phyloP scores from a whole-genome alignment of 53 echinoderm and acorn worm genomes.

The Holothuria leucospilota region DNA sequence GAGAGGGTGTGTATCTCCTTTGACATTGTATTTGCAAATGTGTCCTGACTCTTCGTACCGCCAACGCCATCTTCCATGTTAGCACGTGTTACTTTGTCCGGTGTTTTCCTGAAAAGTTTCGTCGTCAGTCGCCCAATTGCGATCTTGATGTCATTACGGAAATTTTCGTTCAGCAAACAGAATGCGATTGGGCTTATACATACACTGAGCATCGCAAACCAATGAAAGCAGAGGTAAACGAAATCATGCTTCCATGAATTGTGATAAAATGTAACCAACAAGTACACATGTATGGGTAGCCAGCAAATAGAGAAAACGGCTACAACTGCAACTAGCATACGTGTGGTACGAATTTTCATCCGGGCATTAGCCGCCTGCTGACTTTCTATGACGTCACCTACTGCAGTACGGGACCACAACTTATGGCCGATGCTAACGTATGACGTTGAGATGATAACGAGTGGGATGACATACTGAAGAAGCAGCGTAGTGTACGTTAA shows the following conservation, averaged over 20 bases:
- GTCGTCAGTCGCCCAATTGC: slow-evolving; percentile 13
- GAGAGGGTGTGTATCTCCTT: slow-evolving; percentile 49
- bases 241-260: slow-evolving; percentile 60
- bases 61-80: slow-evolving; percentile 31
- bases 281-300: slow-evolving; percentile 84
- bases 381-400: slow-evolving; percentile 78
- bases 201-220: slow-evolving; percentile 92
- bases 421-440: slow-evolving; percentile 87
- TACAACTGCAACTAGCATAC: slow-evolving; percentile 84
- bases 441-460: slow-evolving; percentile 76
- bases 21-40: slow-evolving; percentile 45
- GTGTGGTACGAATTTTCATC: slow-evolving; percentile 78
- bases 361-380: slow-evolving; percentile 83
- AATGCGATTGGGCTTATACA: slow-evolving; percentile 94
- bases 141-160: slow-evolving; percentile 72
- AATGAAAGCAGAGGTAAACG: slow-evolving; percentile 83
- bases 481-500: slow-evolving; percentile 71
- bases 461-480: slow-evolving; percentile 80
- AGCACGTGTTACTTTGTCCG: slow-evolving; percentile 4
- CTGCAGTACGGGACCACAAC: slow-evolving; percentile 76
- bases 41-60: slow-evolving; percentile 46
- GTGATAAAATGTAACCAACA: slow-evolving; percentile 63
- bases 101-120: slow-evolving; percentile 33
- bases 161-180: slow-evolving; percentile 89
- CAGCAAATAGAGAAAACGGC: slow-evolving; percentile 88